Evolutionary conservation across 2,888 invertebrate genomes (phyloP).

Genomic region (Oligia latruncula): DNA sequence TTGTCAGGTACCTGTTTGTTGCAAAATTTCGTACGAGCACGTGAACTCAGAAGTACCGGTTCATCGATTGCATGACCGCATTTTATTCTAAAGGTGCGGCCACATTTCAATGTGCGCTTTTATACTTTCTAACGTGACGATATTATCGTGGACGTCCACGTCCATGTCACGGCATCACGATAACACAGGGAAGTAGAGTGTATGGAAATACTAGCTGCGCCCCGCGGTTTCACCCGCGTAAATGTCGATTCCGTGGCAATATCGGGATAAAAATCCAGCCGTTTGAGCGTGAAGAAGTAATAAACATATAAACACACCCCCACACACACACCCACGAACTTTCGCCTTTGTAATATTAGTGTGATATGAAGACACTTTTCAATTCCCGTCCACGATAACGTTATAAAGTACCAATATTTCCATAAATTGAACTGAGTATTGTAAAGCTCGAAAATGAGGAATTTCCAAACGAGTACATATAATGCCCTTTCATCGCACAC

Average conservation of each 20-base stretch:
- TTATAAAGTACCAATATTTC: background rate
- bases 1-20: background rate
- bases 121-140: background rate
- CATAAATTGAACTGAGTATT: background rate
- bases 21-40: background rate
- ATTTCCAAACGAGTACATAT: background rate
- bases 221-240: too few relatives aligned
- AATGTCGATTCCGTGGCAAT: too few relatives aligned
- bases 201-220: too few relatives aligned
- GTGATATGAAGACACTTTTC: background rate
- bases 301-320: too few relatives aligned
- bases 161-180: background rate
- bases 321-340: too few relatives aligned
- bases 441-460: background rate
- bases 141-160: too few relatives aligned
- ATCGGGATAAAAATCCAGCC: too few relatives aligned
- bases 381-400: background rate
- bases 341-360: too few relatives aligned
- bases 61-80: background rate
- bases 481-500: background rate
- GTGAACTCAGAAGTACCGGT: background rate
- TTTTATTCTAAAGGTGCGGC: background rate
- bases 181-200: background rate
- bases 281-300: too few relatives aligned
- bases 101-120: background rate